Percentiles rank a stretch among this genome's conserved stretches.
Evolutionary conservation across 1,140 invertebrate genomes (phyloP).

Genomic region (Neotoxoptera formosana): DNA sequence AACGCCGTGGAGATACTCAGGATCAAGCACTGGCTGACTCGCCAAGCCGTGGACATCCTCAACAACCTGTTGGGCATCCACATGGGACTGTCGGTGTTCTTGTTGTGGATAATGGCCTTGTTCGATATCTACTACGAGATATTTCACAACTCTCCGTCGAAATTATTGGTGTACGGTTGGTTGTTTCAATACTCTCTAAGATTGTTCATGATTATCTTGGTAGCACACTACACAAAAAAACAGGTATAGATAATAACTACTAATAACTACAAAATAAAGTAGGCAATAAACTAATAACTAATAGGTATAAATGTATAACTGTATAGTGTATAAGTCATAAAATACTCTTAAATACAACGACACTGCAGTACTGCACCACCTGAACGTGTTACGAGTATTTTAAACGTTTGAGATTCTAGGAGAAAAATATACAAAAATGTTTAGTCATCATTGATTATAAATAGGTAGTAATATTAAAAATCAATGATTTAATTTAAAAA

Average conservation of each 20-base stretch:
- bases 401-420: no score
- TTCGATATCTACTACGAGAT: slow-evolving; percentile 36
- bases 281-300: no score
- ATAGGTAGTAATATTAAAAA: no score
- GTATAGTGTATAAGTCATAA: no score
- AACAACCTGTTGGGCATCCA: slow-evolving; percentile 23
- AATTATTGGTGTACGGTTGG: slow-evolving; percentile 9
- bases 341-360: no score
- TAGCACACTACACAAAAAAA: slow-evolving; percentile 24
- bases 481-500: no score
- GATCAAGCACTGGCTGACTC: slow-evolving; percentile 12
- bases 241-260: slow-evolving; percentile 20
- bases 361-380: no score
- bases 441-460: no score
- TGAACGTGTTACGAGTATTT: no score
- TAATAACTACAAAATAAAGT: neutral
- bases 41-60: neutral
- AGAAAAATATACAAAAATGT: no score
- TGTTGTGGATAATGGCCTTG: neutral
- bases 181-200: slow-evolving; percentile 21
- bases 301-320: no score
- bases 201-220: slow-evolving; percentile 23
- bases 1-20: slow-evolving; percentile 28
- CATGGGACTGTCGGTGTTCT: slow-evolving; percentile 22
- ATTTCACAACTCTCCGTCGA: neutral